Evolutionary conservation across 2,113 vertebrate species (phyloP).

Genomic region (Chlamydotis undulata): DNA sequence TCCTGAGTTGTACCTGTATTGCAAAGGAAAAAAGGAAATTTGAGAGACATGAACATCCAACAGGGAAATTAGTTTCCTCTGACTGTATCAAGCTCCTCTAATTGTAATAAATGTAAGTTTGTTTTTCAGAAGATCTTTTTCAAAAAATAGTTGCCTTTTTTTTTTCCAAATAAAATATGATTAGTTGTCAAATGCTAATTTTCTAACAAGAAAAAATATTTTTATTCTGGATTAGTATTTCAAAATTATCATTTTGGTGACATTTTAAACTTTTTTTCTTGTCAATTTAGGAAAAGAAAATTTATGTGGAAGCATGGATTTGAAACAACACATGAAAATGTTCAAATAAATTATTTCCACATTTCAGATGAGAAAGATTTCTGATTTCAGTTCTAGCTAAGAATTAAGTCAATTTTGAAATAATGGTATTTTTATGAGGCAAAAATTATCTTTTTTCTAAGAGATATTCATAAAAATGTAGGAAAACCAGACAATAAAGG

Average conservation of each 20-base stretch:
- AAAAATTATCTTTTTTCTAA: not conserved
- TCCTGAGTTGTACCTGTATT: not conserved
- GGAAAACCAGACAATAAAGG: not conserved
- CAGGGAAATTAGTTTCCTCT: not conserved
- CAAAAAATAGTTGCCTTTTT: not conserved
- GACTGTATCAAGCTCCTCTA: not conserved
- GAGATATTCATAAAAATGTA: not conserved
- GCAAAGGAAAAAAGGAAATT: no score
- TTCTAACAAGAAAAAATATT: not conserved
- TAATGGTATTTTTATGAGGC: not conserved
- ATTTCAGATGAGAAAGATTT: not conserved
- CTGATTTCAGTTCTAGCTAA: not conserved
- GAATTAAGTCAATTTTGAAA: not conserved
- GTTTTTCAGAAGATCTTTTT: not conserved
- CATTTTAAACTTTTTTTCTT: not conserved
- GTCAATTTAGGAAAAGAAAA: not conserved
- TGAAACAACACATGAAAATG: not conserved
- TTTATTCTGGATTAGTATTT: not conserved
- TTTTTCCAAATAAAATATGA: not conserved
- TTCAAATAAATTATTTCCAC: not conserved
- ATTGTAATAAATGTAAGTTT: not conserved
- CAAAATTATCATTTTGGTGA: not conserved
- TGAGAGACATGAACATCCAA: not conserved
- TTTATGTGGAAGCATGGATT: not conserved
- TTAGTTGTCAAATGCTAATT: not conserved